Evolutionary conservation across 2,797 vertebrate genomes (phyloP).

Genomic region (Typhlichthys eigenmanni): DNA sequence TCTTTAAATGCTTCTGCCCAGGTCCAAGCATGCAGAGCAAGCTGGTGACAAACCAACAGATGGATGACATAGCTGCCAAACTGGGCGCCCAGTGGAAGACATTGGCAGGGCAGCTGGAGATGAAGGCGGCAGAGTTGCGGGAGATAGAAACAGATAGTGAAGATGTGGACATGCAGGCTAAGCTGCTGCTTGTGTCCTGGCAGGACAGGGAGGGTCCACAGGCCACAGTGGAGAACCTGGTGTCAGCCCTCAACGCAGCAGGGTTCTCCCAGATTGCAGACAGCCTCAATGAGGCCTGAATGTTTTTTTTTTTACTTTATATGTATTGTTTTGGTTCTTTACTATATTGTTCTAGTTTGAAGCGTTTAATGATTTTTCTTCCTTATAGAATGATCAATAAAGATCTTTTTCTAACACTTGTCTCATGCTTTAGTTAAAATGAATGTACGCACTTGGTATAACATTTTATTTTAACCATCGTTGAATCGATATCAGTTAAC

Average conservation of each 20-base stretch:
- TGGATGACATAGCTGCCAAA: constrained; percentile 87
- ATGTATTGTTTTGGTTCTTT: too few relatives aligned
- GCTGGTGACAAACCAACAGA: constrained; percentile 87
- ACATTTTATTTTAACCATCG: constrained; percentile 75
- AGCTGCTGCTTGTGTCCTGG: constrained; percentile 94
- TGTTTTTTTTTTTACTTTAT: background rate
- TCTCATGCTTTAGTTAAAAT: constrained; percentile 20
- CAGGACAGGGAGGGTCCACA: constrained; percentile 92
- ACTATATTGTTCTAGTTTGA: too few relatives aligned
- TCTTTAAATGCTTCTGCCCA: constrained; percentile 42
- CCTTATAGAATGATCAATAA: too few relatives aligned
- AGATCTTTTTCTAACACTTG: too few relatives aligned
- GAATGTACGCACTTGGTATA: constrained; percentile 48
- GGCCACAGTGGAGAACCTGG: constrained; percentile 86
- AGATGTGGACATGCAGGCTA: constrained; percentile 91
- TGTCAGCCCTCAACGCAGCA: constrained; percentile 80
- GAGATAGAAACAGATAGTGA: constrained; percentile 94
- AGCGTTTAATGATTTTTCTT: too few relatives aligned
- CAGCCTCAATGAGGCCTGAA: constrained; percentile 76
- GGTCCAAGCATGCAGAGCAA: constrained; percentile 93
- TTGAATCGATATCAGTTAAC: constrained; percentile 86
- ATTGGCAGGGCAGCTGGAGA: constrained; percentile 88
- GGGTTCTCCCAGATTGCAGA: constrained; percentile 86
- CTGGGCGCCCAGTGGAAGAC: constrained; percentile 88
- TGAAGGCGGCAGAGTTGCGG: constrained; percentile 88